A percentile compares a stretch with the other conserved stretches of the same genome.
Evolutionary conservation across 2,797 vertebrate species (phyloP).

Genomic region (Labeo calbasu): DNA sequence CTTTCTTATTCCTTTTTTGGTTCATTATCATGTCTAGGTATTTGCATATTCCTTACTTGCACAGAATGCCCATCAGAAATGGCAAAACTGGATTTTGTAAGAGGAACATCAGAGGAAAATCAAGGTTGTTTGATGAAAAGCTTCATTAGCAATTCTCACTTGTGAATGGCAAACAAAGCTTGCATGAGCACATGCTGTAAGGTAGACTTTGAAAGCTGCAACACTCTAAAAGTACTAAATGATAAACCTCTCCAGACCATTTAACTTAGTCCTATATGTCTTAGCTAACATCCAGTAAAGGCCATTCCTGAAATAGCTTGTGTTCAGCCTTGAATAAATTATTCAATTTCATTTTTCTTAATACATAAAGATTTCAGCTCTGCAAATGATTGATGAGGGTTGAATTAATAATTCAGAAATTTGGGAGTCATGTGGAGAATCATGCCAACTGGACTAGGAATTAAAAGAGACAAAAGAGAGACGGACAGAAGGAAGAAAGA

Average conservation of each 20-base stretch:
- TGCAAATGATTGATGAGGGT: slow-evolving; percentile 73
- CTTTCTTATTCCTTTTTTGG: slow-evolving; percentile 1
- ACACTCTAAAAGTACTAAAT: neutral
- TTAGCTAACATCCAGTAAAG: slow-evolving; percentile 12
- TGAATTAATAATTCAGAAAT: slow-evolving; percentile 78
- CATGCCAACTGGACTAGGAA: slow-evolving; percentile 61
- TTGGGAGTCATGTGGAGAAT: slow-evolving; percentile 71
- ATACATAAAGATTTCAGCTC: slow-evolving; percentile 64
- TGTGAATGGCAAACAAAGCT: neutral
- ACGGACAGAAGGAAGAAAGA: slow-evolving; percentile 24
- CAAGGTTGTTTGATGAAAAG: neutral
- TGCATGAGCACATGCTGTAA: neutral
- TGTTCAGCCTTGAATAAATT: slow-evolving; percentile 69
- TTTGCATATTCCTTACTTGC: slow-evolving; percentile 13
- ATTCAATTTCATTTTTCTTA: slow-evolving; percentile 70
- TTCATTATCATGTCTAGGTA: neutral
- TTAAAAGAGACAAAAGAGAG: slow-evolving; percentile 33
- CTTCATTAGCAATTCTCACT: neutral
- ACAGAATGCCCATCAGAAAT: neutral
- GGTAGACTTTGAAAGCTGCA: neutral
- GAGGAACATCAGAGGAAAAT: slow-evolving; percentile 1
- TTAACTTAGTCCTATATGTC: neutral
- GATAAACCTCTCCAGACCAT: slow-evolving; percentile 55
- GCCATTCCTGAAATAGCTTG: slow-evolving; percentile 40
- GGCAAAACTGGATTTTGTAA: neutral